A percentile compares a stretch with the other conserved stretches of the same genome.
Evolutionary conservation across 2,113 vertebrate genomes (phyloP).

Genomic region (Chlorodrepanis virens): DNA sequence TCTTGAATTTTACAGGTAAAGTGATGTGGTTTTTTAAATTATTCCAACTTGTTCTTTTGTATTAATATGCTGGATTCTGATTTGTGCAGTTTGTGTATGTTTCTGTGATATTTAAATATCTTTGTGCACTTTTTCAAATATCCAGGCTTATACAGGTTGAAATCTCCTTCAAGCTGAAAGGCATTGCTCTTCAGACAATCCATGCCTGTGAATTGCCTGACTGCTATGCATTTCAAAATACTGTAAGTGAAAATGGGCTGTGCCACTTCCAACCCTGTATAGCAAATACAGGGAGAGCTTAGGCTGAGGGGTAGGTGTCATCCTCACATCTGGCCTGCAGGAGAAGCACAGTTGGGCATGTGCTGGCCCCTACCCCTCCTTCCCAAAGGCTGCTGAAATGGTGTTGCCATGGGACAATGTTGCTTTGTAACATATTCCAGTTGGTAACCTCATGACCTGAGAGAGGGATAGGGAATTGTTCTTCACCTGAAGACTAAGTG

Average conservation of each 20-base stretch:
- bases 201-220: conserved; percentile 87
- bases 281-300: neutral
- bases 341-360: neutral
- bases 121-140: neutral
- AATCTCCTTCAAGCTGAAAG: conserved; percentile 87
- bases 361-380: neutral
- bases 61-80: neutral
- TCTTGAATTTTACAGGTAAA: conserved; percentile 93
- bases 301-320: neutral
- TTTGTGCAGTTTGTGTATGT: neutral
- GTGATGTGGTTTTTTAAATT: too few relatives aligned
- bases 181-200: conserved; percentile 91
- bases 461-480: neutral
- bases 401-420: neutral
- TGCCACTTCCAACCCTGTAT: neutral
- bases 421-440: neutral
- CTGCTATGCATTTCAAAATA: conserved; percentile 89
- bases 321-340: neutral
- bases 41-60: neutral
- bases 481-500: neutral
- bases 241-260: conserved; percentile 67
- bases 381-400: neutral
- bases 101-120: neutral
- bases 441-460: neutral
- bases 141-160: conserved; percentile 86